These are phyloP conservation scores for Drosophila tropicalis DNA, from an alignment of 1,140 invertebrate species.

Conservation along the genomic window DNA sequence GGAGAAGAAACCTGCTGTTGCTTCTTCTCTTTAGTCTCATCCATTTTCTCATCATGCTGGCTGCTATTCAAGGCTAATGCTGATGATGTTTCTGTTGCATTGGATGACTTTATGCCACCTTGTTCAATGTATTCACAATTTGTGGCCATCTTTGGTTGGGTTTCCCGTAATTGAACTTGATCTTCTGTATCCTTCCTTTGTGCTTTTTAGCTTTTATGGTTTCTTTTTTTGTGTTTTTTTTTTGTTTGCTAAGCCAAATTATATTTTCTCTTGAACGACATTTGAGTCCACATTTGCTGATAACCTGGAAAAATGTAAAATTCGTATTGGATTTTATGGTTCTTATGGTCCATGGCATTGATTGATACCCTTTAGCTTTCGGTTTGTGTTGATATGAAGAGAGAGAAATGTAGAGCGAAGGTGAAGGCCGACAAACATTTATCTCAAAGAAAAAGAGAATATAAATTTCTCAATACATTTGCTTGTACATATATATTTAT, in stretches of 20 bases:
- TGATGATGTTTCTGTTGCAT: slow-evolving; percentile 21
- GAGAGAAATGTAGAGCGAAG: slow-evolving; percentile 6
- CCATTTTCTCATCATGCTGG: slow-evolving; percentile 42
- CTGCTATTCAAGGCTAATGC: slow-evolving; percentile 38
- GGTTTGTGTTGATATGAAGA: slow-evolving; percentile 71
- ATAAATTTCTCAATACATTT: slow-evolving; percentile 9
- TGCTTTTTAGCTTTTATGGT: not conserved
- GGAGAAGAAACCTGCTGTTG: slow-evolving; percentile 1
- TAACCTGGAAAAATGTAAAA: slow-evolving; percentile 49
- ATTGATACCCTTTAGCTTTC: slow-evolving; percentile 33
- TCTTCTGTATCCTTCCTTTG: slow-evolving; percentile 30
- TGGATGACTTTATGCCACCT: slow-evolving; percentile 49
- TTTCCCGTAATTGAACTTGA: slow-evolving; percentile 19
- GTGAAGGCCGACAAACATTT: slow-evolving; percentile 58
- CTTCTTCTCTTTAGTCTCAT: slow-evolving; percentile 21
- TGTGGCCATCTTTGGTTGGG: slow-evolving; percentile 67
- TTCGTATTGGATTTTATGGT: not conserved
- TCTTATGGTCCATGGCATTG: not conserved
- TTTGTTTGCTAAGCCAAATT: slow-evolving; percentile 40
- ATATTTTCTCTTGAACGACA: slow-evolving; percentile 71
- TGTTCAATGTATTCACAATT: slow-evolving; percentile 72
- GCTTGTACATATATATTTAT: not conserved
- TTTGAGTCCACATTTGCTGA: slow-evolving; percentile 42
- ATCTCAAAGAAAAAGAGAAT: slow-evolving; percentile 30
- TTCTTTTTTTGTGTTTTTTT: slow-evolving; percentile 11